Base-by-base conservation (phyloP, 1,140 invertebrate species). In the Aphidius ervi region DNA sequence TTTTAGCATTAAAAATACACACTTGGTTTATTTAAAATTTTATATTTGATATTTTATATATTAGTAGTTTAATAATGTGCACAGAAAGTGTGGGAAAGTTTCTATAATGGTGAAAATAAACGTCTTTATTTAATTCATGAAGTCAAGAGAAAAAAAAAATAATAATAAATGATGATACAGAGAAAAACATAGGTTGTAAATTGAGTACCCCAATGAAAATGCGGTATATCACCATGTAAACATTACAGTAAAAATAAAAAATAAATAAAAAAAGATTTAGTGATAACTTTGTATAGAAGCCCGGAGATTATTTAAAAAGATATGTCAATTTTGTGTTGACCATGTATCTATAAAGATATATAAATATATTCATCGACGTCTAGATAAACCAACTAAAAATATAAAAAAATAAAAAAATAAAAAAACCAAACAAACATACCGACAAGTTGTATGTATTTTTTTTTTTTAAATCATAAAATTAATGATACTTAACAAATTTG, bases 81-180 rank as follows among this genome's bases (percentile, higher is more conserved):
- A 37, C 64, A 70, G 75, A 78, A 78, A 78, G 75, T 78, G 76
- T 77, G 75, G 75, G 76, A 78, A 77, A 78, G 74, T 76, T 70
- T 62, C 55, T 31, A 31, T 31, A 31, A 62, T 67, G 63, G 74
- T 70, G 75, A 76, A 76, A 77, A 76, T 77, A 71, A 31, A 31
- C 58, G 63, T 67, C 69, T 73, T 72, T 72, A 72, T 74, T 70
- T 66, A 61, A 31, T 49, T 10, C 43, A 45, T 45, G 43, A 31
- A 31, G 23, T 0, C 23, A 31, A 31, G 4, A 31, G 4, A 31
- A 31, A 31, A 31, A 23, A 31, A 31, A 31, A 31, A 31, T 31
- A 31, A 31, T 31, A 31, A 31, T 2, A 31, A 31, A 31, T 31
- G 23, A 31, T 31, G 23, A 31, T 31, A 31, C 23, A 31, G 1